These are phyloP conservation scores for Pseudolaguvia tuberculata DNA, from an alignment of 2,113 vertebrate genomes.

Conservation along the genomic window DNA sequence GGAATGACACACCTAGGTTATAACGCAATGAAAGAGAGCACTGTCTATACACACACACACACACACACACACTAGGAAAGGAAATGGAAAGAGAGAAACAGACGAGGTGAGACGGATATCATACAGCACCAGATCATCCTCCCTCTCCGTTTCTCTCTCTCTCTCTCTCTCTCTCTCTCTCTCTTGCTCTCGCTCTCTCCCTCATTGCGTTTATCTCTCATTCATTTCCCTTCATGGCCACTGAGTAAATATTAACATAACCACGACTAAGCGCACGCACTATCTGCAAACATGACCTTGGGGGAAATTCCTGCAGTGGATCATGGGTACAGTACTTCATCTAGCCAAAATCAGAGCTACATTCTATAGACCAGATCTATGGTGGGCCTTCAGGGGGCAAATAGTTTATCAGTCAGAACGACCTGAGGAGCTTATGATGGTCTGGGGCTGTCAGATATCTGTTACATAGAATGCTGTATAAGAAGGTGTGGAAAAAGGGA, in stretches of 20 bases:
- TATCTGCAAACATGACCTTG: background rate
- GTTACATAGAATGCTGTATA: no score
- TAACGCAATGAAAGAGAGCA: conserved; percentile 58
- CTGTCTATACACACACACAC: conserved; percentile 51
- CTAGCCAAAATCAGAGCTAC: background rate
- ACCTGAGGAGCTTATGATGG: no score
- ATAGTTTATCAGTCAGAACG: background rate
- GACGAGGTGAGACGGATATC: background rate
- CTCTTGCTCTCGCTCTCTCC: background rate
- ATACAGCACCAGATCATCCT: background rate
- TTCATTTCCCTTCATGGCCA: background rate
- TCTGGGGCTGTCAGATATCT: no score
- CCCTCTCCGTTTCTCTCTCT: background rate
- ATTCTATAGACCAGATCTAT: background rate
- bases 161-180: background rate
- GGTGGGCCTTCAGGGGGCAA: background rate
- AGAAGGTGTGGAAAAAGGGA: background rate
- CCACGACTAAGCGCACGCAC: background rate
- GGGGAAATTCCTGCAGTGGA: background rate
- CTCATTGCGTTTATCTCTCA: background rate
- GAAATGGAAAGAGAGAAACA: conserved; percentile 12
- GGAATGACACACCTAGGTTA: conserved; percentile 53
- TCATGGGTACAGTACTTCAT: background rate
- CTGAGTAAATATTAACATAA: conserved; percentile 6
- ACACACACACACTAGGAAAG: conserved; percentile 25